Conservation (phyloP, 1,140 invertebrate species). For the Neocloeon triangulifer region DNA sequence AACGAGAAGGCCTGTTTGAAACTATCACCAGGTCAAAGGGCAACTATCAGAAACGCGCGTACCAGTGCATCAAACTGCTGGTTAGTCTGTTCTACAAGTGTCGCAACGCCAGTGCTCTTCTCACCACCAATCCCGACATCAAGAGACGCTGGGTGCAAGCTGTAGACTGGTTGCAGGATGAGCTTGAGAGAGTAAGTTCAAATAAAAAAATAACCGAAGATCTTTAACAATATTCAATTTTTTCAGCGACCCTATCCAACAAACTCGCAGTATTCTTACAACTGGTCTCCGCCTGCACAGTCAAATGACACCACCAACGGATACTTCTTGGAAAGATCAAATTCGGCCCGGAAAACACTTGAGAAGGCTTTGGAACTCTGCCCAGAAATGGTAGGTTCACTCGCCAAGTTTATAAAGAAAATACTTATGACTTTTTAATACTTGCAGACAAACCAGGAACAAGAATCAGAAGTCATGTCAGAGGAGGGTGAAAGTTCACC, state of each 20-base stretch:
- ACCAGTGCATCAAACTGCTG: conserved; percentile 91
- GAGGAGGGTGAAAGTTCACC: conserved; percentile 12
- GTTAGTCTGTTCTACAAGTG: conserved; percentile 75
- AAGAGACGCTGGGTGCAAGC: conserved; percentile 69
- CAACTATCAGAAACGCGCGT: conserved; percentile 89
- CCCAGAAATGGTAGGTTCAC: conserved; percentile 41
- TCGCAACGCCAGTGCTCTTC: conserved; percentile 42
- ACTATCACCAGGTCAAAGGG: conserved; percentile 78
- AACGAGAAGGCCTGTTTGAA: conserved; percentile 80
- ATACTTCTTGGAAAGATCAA: conserved; percentile 83
- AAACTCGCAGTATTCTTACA: conserved; percentile 53
- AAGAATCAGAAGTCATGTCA: conserved; percentile 11
- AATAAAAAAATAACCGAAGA: no score
- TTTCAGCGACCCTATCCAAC: conserved; percentile 37
- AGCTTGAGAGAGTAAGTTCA: conserved; percentile 53
- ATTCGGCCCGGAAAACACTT: conserved; percentile 74
- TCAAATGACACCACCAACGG: conserved; percentile 90
- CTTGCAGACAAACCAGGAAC: conserved; percentile 8
- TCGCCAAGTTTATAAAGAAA: not conserved
- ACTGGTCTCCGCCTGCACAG: conserved; percentile 80
- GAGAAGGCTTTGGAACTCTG: conserved; percentile 62
- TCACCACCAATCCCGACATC: conserved; percentile 51
- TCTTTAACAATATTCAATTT: no score
- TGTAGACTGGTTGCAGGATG: conserved; percentile 86
- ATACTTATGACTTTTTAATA: not conserved